These are phyloP conservation scores for Desmodus rotundus DNA, from an alignment of 2,113 vertebrate genomes.

Conservation along the genomic window DNA sequence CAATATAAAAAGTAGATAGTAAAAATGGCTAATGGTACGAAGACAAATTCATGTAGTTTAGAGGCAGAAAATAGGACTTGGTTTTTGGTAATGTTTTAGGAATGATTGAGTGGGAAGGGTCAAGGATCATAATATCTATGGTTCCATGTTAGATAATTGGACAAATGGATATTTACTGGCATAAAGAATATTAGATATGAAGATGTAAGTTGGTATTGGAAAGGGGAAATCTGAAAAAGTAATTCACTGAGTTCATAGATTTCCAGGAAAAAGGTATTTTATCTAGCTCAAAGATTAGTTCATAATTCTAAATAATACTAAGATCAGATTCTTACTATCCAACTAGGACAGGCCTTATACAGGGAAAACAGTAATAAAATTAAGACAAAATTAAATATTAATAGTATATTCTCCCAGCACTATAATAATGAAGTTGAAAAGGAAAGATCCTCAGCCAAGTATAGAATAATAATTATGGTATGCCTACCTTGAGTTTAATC, in stretches of 20 bases:
- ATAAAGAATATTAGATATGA: not conserved
- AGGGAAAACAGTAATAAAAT: not conserved
- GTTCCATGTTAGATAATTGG: not conserved
- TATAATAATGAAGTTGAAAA: not conserved
- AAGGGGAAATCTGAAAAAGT: not conserved
- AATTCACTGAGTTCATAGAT: not conserved
- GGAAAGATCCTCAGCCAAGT: not conserved
- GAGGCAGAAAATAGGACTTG: not conserved
- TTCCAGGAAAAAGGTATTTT: not conserved
- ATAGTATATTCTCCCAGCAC: not conserved
- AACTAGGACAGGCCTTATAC: not conserved
- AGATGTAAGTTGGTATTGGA: not conserved
- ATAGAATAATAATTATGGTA: not conserved
- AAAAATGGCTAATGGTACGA: not conserved
- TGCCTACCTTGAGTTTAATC: not conserved
- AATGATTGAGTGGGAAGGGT: not conserved
- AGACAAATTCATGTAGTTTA: not conserved
- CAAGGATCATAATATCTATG: not conserved
- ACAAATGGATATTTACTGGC: not conserved
- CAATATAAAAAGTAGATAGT: not conserved
- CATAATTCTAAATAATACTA: not conserved
- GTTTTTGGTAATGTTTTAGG: not conserved
- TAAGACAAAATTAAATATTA: not conserved
- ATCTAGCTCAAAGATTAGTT: not conserved
- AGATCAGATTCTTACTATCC: not conserved